Base-by-base conservation (phyloP, 1,140 invertebrate species). In the Bombus waltoni region DNA sequence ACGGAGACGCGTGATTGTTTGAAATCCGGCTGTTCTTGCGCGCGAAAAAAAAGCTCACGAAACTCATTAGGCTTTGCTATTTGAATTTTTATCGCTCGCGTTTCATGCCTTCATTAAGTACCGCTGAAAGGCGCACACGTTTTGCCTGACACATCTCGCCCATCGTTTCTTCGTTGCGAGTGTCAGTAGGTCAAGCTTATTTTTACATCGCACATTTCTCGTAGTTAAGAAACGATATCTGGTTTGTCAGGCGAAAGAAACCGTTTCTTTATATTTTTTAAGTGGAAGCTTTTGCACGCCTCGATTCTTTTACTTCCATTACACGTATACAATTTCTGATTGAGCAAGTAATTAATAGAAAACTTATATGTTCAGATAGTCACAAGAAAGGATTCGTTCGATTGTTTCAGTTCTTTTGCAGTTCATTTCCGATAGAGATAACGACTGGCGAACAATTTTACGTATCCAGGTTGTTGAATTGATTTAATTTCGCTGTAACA, bases 61-160 rank as follows among this genome's bases (percentile, higher is more conserved):
- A 83, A 77, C 74, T 83, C 81, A 70, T 83, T 83, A 83, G 74
- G 74, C 44, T 77, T 68, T 70, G 74, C 81, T n/a, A 57, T 83
- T 83, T 78, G n/a, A 70, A 83, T 76, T 76, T 83, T 76, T 76
- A 83, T 83, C 74, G 62, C 35, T 68, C 44, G 32, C 62, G 44
- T 76, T 83, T 77, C 62, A 53, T 73, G 35, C 62, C 81, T 66
- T 83, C 81, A 65, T 83, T 83, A 77, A 83, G 81, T 83, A 53
- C 44, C 74, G 74, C 22, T 83, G 40, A 83, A 78, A 78, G 35
- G 72, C 28, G 28, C 22, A 65, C 42, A 35, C 59, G 59, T 66
- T 83, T 53, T 35, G 40, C 57, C 42, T 40, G 35, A 68, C 59
- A 66, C 59, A n/a, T 66, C n/a, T 76, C 59, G 32, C 22, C n/a